phyloP scores from a whole-genome alignment of 2,113 vertebrate genomes.

The Hydropotes inermis region DNA sequence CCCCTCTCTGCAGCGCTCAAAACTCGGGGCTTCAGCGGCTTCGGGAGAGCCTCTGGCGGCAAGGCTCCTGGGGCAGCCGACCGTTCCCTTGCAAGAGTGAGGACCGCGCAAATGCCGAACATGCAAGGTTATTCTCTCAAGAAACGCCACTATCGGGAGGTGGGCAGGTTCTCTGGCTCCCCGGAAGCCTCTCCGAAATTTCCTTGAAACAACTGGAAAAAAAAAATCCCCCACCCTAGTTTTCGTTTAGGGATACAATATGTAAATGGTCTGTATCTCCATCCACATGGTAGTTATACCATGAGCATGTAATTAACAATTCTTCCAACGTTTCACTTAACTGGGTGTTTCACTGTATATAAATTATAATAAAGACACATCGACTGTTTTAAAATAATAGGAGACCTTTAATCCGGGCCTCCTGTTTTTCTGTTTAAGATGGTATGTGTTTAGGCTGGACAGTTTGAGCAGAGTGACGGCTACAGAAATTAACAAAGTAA shows the following conservation, averaged over 20 bases:
- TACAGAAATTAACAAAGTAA: slow-evolving; percentile 21
- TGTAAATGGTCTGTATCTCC: rapidly evolving
- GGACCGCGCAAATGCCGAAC: rapidly evolving
- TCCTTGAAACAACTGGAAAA: not conserved
- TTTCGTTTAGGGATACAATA: not conserved
- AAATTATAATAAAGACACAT: not conserved
- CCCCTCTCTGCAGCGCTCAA: rapidly evolving
- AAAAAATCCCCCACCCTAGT: not conserved
- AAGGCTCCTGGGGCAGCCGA: not conserved
- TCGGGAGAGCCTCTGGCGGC: rapidly evolving
- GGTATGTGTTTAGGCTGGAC: not conserved
- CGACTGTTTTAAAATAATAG: not conserved
- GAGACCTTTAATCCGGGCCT: not conserved
- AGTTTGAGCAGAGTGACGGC: not conserved
- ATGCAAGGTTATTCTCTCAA: not conserved
- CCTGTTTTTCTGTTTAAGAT: not conserved
- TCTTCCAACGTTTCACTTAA: not conserved
- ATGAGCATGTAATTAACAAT: rapidly evolving
- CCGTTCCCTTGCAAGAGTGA: not conserved
- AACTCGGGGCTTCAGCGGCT: rapidly evolving
- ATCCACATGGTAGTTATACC: rapidly evolving
- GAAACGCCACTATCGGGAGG: rapidly evolving
- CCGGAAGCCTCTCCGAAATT: not conserved
- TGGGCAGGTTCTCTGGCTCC: not conserved
- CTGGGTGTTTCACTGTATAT: no score